These are phyloP conservation scores for Protonibea diacanthus DNA, from an alignment of 2,797 vertebrate species.

Conservation along the genomic window DNA sequence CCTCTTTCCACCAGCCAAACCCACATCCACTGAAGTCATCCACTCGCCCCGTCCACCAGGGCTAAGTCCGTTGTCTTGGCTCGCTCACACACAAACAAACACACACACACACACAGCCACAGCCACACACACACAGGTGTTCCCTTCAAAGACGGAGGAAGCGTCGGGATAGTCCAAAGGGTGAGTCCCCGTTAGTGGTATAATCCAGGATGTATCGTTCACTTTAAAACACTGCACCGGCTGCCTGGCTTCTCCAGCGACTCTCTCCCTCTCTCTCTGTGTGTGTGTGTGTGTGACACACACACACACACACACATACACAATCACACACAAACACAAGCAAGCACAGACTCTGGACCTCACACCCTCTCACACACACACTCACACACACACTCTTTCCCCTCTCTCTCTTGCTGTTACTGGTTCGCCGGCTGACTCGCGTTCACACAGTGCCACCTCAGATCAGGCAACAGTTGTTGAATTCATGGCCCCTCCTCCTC, in stretches of 20 bases:
- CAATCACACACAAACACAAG: slow-evolving; percentile 36
- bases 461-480: slow-evolving; percentile 85
- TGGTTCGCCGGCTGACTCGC: slow-evolving; percentile 70
- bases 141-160: slow-evolving; percentile 59
- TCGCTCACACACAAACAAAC: slow-evolving; percentile 18
- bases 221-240: slow-evolving; percentile 69
- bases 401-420: slow-evolving; percentile 42
- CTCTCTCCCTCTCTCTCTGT: slow-evolving; percentile 23
- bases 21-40: slow-evolving; percentile 78
- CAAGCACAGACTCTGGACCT: slow-evolving; percentile 52
- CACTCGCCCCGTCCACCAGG: slow-evolving; percentile 57
- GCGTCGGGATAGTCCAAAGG: slow-evolving; percentile 69
- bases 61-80: slow-evolving; percentile 52
- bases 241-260: slow-evolving; percentile 48
- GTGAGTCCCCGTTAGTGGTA: slow-evolving; percentile 60
- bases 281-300: slow-evolving; percentile 9
- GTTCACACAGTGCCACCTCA: slow-evolving; percentile 71
- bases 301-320: slow-evolving; percentile 15
- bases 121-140: slow-evolving; percentile 72
- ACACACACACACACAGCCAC: slow-evolving; percentile 34
- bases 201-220: slow-evolving; percentile 65
- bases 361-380: slow-evolving; percentile 46
- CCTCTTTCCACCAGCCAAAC: slow-evolving; percentile 59
- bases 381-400: slow-evolving; percentile 46
- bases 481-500: slow-evolving; percentile 72